Percentiles rank a stretch among this genome's conserved stretches.
Conservation (phyloP, 2,888 invertebrate genomes). For the Petrolisthes cinctipes region DNA sequence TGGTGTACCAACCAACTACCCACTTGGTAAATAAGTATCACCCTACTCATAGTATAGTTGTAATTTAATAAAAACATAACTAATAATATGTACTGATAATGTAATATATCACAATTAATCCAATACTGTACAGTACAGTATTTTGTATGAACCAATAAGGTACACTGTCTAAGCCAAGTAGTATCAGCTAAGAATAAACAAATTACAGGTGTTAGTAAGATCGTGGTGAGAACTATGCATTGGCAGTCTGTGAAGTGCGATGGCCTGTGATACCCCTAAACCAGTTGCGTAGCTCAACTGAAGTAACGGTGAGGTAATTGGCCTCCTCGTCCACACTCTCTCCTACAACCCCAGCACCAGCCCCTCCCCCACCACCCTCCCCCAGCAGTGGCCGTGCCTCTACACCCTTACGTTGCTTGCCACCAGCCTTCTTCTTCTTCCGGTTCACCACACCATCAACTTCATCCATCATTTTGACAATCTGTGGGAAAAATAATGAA, state of each 20-base stretch:
- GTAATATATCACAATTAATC: too few relatives aligned
- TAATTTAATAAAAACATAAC: too few relatives aligned
- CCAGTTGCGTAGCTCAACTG: slow-evolving; percentile 65
- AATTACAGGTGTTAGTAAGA: neutral
- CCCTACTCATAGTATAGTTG: too few relatives aligned
- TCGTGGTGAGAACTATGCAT: slow-evolving; percentile 20
- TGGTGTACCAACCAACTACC: too few relatives aligned
- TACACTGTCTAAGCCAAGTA: neutral
- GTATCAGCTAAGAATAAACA: neutral
- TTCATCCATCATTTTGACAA: slow-evolving; percentile 95
- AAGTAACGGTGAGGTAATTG: slow-evolving; percentile 65
- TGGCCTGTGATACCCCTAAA: slow-evolving; percentile 62
- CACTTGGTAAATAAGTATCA: too few relatives aligned
- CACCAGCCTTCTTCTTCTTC: slow-evolving; percentile 66
- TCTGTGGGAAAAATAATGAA: slow-evolving; percentile 71
- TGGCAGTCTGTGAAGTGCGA: slow-evolving; percentile 39
- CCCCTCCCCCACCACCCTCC: slow-evolving; percentile 57
- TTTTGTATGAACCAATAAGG: too few relatives aligned
- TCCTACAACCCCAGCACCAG: slow-evolving; percentile 58
- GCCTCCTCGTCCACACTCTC: slow-evolving; percentile 66
- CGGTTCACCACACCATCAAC: slow-evolving; percentile 86
- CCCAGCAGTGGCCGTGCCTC: slow-evolving; percentile 62
- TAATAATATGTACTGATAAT: too few relatives aligned
- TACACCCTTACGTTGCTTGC: slow-evolving; percentile 65
- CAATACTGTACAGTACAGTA: neutral